phyloP scores from a whole-genome alignment of 1,140 invertebrate species.

The Sinella curviseta region DNA sequence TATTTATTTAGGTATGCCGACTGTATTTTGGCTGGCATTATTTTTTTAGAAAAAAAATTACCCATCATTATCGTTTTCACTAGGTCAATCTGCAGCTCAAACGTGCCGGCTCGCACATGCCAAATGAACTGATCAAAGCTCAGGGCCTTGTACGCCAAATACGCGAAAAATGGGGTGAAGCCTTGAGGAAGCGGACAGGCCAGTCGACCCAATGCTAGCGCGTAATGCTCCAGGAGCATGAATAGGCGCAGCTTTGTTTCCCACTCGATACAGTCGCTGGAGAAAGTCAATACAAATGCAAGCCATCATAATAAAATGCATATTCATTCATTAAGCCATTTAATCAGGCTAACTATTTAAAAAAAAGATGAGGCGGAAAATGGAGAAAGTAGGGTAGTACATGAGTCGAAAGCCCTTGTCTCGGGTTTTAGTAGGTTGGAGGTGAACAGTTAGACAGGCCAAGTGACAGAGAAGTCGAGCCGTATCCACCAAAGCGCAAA shows the following conservation, averaged over 20 bases:
- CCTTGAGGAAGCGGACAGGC: conserved; percentile 81
- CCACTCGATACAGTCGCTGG: conserved; percentile 66
- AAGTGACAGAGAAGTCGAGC: conserved; percentile 74
- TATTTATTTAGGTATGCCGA: no score
- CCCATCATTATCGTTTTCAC: conserved; percentile 78
- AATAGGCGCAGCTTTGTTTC: conserved; percentile 69
- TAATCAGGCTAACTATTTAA: background rate
- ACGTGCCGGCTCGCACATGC: conserved; percentile 75
- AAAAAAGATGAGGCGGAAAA: conserved; percentile 25
- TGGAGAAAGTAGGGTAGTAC: conserved; percentile 57
- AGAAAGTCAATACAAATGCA: conserved; percentile 14
- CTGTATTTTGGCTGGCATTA: background rate
- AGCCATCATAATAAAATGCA: background rate
- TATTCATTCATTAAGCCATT: no score
- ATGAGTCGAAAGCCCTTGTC: conserved; percentile 75
- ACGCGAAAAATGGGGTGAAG: conserved; percentile 82
- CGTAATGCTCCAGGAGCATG: conserved; percentile 72
- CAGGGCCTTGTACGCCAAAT: conserved; percentile 74
- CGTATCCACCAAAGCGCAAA: conserved; percentile 73
- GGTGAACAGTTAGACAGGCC: conserved; percentile 66
- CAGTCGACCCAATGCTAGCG: conserved; percentile 71
- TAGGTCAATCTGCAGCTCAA: conserved; percentile 81
- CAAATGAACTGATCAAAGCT: conserved; percentile 74
- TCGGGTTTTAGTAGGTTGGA: conserved; percentile 66
- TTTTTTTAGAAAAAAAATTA: conserved; percentile 52